phyloP scores from a whole-genome alignment of 2,797 vertebrate genomes.

The Malacoraja senta region DNA sequence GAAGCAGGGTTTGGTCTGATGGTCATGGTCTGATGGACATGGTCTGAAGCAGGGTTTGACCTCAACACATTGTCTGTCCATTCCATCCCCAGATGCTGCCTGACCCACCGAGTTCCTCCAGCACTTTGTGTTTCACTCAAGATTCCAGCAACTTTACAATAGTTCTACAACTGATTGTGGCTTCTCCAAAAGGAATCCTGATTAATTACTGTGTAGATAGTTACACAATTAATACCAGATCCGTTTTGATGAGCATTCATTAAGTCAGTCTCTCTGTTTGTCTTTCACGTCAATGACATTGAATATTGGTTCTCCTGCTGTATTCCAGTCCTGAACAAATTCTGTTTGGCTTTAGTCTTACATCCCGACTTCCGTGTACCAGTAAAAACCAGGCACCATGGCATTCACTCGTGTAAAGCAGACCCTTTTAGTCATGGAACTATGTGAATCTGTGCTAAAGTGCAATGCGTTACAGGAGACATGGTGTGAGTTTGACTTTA shows the following conservation, averaged over 20 bases:
- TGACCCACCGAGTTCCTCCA: too few species aligned
- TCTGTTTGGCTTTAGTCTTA: background rate
- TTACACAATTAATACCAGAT: background rate
- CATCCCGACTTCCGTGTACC: background rate
- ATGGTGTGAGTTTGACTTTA: slow-evolving; percentile 31
- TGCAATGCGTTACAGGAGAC: slow-evolving; percentile 29
- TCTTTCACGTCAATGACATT: background rate
- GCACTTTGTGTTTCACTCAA: too few species aligned
- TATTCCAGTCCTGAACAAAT: background rate
- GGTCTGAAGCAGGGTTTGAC: too few species aligned
- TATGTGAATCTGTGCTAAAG: slow-evolving; percentile 27
- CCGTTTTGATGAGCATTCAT: background rate
- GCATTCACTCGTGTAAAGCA: background rate
- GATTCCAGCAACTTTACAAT: too few species aligned
- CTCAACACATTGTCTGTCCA: too few species aligned
- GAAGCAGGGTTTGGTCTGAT: too few species aligned
- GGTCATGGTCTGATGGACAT: too few species aligned
- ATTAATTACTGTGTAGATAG: background rate
- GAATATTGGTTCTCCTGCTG: background rate
- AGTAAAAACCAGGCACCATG: background rate
- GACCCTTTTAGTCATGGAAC: slow-evolving; percentile 28
- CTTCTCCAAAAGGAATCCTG: background rate
- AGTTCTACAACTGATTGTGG: background rate
- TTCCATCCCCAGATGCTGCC: too few species aligned
- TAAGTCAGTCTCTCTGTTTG: background rate